These are phyloP conservation scores for Cryptocheilus praepositus DNA, from an alignment of 2,888 invertebrate species.

Conservation along the genomic window DNA sequence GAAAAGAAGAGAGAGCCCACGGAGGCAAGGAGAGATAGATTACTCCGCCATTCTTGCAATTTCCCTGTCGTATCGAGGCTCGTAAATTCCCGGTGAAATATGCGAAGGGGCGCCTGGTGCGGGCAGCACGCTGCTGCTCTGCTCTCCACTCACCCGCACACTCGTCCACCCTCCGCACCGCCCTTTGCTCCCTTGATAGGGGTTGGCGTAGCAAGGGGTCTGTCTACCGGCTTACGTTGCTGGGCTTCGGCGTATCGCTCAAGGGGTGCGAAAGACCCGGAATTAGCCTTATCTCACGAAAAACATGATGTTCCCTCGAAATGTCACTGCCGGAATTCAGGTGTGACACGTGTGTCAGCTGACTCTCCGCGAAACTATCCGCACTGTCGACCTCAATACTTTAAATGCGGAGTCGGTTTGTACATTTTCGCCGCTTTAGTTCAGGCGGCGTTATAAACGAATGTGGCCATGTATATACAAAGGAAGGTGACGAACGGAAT, in stretches of 20 bases:
- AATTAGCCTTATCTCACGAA: constrained; percentile 62
- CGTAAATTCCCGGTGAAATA: constrained; percentile 92
- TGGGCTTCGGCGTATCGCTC: constrained; percentile 47
- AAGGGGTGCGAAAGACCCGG: constrained; percentile 64
- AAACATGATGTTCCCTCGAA: too few relatives aligned
- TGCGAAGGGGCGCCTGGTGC: constrained; percentile 78
- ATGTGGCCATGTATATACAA: too few relatives aligned
- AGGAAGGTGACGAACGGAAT: too few relatives aligned
- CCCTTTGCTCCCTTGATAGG: constrained; percentile 65
- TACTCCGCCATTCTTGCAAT: constrained; percentile 94
- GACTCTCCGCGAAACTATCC: too few relatives aligned
- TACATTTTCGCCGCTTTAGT: too few relatives aligned
- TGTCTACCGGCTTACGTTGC: constrained; percentile 54
- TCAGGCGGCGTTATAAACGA: too few relatives aligned
- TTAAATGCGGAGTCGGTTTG: too few relatives aligned
- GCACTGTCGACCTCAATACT: too few relatives aligned
- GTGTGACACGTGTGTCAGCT: too few relatives aligned
- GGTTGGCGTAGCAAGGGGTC: constrained; percentile 67
- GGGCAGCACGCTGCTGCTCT: constrained; percentile 74
- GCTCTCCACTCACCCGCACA: constrained; percentile 63
- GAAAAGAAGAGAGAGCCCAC: constrained; percentile 65
- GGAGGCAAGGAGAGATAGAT: constrained; percentile 83
- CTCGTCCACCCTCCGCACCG: constrained; percentile 55
- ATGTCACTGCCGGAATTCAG: too few relatives aligned
- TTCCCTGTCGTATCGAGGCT: constrained; percentile 94